Conservation (phyloP, 2,888 invertebrate genomes). For the Itoplectis maculator region DNA sequence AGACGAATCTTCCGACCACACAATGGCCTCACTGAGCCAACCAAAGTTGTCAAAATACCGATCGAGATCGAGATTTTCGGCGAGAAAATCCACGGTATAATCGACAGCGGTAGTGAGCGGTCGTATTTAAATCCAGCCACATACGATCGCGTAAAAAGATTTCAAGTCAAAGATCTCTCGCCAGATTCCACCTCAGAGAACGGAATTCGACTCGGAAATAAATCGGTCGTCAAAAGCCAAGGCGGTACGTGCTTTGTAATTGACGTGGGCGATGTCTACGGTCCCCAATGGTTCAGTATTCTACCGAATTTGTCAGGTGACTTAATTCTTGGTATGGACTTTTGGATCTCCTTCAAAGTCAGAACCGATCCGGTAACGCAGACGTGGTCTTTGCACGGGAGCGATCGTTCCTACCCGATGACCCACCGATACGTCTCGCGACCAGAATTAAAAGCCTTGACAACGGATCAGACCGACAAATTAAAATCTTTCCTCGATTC, state of each 20-base stretch:
- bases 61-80: slow-evolving; percentile 45
- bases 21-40: slow-evolving; percentile 32
- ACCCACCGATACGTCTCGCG: background rate
- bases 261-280: slow-evolving; percentile 38
- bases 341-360: slow-evolving; percentile 25
- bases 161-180: background rate
- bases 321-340: slow-evolving; percentile 51
- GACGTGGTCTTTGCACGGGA: slow-evolving; percentile 39
- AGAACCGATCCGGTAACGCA: slow-evolving; percentile 2
- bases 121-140: slow-evolving; percentile 9
- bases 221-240: slow-evolving; percentile 28
- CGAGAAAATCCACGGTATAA: slow-evolving; percentile 1
- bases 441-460: slow-evolving; percentile 24
- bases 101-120: slow-evolving; percentile 29
- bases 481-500: slow-evolving; percentile 38
- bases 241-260: slow-evolving; percentile 53
- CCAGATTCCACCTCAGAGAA: background rate
- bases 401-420: slow-evolving; percentile 23
- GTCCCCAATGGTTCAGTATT: slow-evolving; percentile 52
- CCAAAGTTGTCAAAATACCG: slow-evolving; percentile 22
- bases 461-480: slow-evolving; percentile 6
- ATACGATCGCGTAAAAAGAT: background rate
- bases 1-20: slow-evolving; percentile 4
- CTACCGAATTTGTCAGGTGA: slow-evolving; percentile 32
- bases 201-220: slow-evolving; percentile 4